Percentiles rank a stretch among this genome's conserved stretches.
These are phyloP conservation scores for Nesoenas mayeri DNA, from an alignment of 2,113 vertebrate species.

Conservation along the genomic window DNA sequence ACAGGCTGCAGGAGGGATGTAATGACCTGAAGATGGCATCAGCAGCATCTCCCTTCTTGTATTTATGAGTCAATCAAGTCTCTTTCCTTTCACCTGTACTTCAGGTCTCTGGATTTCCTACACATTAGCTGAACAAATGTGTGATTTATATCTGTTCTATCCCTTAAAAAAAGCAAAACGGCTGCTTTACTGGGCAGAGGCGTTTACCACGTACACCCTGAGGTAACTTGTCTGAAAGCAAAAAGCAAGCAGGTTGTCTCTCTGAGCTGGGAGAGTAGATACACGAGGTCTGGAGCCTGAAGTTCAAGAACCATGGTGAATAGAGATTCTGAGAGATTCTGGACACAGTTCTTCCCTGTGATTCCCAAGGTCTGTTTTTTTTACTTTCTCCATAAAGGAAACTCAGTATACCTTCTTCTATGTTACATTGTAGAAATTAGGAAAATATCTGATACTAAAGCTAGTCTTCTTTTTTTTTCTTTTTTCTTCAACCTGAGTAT, in stretches of 20 bases:
- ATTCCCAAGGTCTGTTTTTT: neutral
- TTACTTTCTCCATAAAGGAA: neutral
- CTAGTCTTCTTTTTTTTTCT: neutral
- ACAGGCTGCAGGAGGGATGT: neutral
- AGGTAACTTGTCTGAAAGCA: neutral
- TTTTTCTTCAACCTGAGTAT: neutral
- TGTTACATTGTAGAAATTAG: neutral
- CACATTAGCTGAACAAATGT: neutral
- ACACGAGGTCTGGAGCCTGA: neutral
- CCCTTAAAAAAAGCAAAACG: neutral
- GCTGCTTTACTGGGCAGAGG: neutral
- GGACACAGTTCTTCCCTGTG: neutral
- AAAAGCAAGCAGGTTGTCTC: neutral
- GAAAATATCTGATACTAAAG: neutral
- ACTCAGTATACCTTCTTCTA: neutral
- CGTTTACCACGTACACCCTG: fast-evolving
- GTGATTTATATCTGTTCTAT: neutral
- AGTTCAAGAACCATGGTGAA: neutral
- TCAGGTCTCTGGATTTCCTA: neutral
- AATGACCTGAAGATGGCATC: neutral
- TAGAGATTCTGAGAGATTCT: neutral
- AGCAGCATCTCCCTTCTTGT: neutral
- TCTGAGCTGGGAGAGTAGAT: neutral
- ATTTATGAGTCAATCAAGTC: neutral
- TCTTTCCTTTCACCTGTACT: neutral